Percentiles rank a stretch among this genome's conserved stretches.
Conservation (phyloP, 2,888 invertebrate species). For the Drosophila borborema region DNA sequence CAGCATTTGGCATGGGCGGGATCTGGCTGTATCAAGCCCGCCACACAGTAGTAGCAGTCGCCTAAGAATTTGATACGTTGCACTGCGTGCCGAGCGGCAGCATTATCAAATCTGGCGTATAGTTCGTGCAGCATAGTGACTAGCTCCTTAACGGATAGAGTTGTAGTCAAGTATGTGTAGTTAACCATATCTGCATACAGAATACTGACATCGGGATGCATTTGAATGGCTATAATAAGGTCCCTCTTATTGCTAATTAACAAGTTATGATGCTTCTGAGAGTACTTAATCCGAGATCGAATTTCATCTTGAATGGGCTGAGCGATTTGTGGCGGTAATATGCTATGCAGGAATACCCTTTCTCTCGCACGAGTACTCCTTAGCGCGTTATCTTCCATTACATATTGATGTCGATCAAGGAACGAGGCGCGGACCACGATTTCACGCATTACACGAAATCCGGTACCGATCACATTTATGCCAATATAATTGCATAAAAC, state of each 20-base stretch:
- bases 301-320: slow-evolving; percentile 87
- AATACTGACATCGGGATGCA: slow-evolving; percentile 94
- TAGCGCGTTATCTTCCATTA: slow-evolving; percentile 51
- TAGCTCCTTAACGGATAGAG: slow-evolving; percentile 91
- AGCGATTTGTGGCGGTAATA: slow-evolving; percentile 94
- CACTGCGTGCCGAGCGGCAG: slow-evolving; percentile 91
- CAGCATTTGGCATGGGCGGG: slow-evolving; percentile 94
- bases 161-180: slow-evolving; percentile 92
- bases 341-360: slow-evolving; percentile 89
- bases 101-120: slow-evolving; percentile 95
- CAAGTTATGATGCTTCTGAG: neutral
- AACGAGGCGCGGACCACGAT: slow-evolving; percentile 62
- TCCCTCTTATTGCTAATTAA: neutral
- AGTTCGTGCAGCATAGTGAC: slow-evolving; percentile 95
- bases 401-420: slow-evolving; percentile 60
- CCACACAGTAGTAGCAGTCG: slow-evolving; percentile 97
- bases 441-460: slow-evolving; percentile 55
- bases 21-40: slow-evolving; percentile 92
- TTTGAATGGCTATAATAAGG: slow-evolving; percentile 88
- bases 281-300: slow-evolving; percentile 85
- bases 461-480: slow-evolving; percentile 52
- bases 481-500: slow-evolving; percentile 23
- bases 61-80: slow-evolving; percentile 96
- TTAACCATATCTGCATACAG: slow-evolving; percentile 97
- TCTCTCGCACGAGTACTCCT: slow-evolving; percentile 49